Evolutionary conservation across 1,140 invertebrate genomes (phyloP), one percentile per base, ranked within the genome.

Genomic region (Calosoma granatense): DNA sequence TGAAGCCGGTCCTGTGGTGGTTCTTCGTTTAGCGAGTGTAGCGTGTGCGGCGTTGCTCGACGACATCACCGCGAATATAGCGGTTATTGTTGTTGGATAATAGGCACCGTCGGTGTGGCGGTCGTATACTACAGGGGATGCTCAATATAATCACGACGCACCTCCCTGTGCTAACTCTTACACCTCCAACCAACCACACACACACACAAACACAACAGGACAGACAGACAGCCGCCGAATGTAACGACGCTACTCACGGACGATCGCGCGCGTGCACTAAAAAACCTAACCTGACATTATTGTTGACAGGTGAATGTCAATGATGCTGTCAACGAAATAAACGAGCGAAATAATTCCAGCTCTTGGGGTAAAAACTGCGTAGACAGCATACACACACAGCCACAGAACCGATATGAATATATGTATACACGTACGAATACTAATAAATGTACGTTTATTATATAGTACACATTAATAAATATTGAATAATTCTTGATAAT

Each of bases 31-130:
- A n/a, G n/a, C n/a, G n/a, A n/a, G n/a, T n/a, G n/a, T n/a, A n/a
- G n/a, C n/a, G n/a, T n/a, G n/a, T n/a, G n/a, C n/a, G n/a, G n/a
- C n/a, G n/a, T n/a, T n/a, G n/a, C n/a, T n/a, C n/a, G 22, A 21
- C 39, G 19, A 12, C 30, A 23, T 23, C 53, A 39, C 53, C 30
- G n/a, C 30, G 26, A n/a, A 36, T 51, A 30, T 53, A n/a, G 22
- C 41, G 39, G 39, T 55, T 54, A 60, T 60, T 60, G 59, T 60
- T 60, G 53, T 15, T 58, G 59, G 56, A 60, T 60, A 58, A 60
- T 58, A 51, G n/a, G n/a, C 47, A n/a, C 17, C 47, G n/a, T n/a
- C n/a, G n/a, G n/a, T n/a, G n/a, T n/a, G n/a, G n/a, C n/a, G n/a
- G n/a, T n/a, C n/a, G n/a, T n/a, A n/a, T n/a, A n/a, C n/a, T n/a